Conservation (phyloP, 2,888 invertebrate genomes). For the Himalopsyche kuldschensis region DNA sequence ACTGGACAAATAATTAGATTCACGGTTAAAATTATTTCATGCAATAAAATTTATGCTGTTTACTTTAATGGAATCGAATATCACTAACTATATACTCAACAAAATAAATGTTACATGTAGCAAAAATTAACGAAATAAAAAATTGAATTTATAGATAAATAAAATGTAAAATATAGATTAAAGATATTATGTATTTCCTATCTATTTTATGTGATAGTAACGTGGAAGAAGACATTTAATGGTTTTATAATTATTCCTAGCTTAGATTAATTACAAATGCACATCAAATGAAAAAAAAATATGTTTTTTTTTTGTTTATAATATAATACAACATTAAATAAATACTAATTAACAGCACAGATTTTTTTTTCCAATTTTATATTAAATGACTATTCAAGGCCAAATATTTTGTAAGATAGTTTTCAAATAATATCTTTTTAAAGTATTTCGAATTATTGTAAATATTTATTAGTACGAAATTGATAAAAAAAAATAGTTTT, state of each 20-base stretch:
- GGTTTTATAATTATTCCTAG: not conserved
- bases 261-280: not conserved
- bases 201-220: not conserved
- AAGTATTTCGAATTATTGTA: not conserved
- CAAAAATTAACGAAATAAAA: not conserved
- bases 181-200: not conserved
- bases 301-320: not conserved
- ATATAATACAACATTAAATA: not conserved
- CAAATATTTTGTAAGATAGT: not conserved
- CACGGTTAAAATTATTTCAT: too few species aligned
- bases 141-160: not conserved
- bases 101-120: not conserved
- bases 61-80: too few species aligned
- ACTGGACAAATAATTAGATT: too few species aligned
- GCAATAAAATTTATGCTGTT: too few species aligned
- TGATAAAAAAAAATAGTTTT: not conserved
- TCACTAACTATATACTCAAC: too few species aligned
- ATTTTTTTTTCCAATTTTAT: not conserved
- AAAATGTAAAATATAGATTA: not conserved
- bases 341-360: not conserved
- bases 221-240: not conserved
- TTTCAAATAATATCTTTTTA: not conserved
- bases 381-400: not conserved
- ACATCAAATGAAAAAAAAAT: not conserved
- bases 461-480: not conserved